Evolutionary conservation across 2,888 invertebrate genomes (phyloP).

Genomic region (Drosophila multiciliata): DNA sequence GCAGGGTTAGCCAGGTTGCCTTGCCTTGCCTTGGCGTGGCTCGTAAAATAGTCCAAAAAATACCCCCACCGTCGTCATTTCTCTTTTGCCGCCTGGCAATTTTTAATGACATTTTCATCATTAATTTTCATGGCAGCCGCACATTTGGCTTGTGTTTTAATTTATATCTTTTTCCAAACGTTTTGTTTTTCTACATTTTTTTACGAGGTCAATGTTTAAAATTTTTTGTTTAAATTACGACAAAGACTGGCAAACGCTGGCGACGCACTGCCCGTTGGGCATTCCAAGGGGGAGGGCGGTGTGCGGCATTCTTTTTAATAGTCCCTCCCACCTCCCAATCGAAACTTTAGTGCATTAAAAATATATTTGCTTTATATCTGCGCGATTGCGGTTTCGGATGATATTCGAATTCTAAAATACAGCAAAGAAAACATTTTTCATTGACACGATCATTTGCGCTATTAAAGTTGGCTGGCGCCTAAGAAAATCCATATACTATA

Average conservation of each 20-base stretch:
- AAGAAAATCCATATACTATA: slow-evolving; percentile 15
- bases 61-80: too few species aligned
- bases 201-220: slow-evolving; percentile 73
- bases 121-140: slow-evolving; percentile 68
- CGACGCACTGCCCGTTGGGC: slow-evolving; percentile 42
- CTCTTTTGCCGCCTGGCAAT: background rate
- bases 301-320: slow-evolving; percentile 60
- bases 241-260: slow-evolving; percentile 36
- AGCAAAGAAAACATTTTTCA: slow-evolving; percentile 46
- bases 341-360: slow-evolving; percentile 39
- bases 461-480: slow-evolving; percentile 22
- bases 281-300: slow-evolving; percentile 38
- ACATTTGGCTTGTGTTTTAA: slow-evolving; percentile 52
- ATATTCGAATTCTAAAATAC: slow-evolving; percentile 51
- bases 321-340: background rate
- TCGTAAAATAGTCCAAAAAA: slow-evolving; percentile 4
- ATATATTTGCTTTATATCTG: slow-evolving; percentile 59
- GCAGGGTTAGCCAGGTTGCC: slow-evolving; percentile 7
- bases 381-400: slow-evolving; percentile 49
- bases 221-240: slow-evolving; percentile 49
- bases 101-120: slow-evolving; percentile 68
- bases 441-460: slow-evolving; percentile 22
- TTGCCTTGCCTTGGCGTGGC: slow-evolving; percentile 13
- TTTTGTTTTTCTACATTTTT: slow-evolving; percentile 35
- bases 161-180: slow-evolving; percentile 62